Conservation (phyloP, 2,113 vertebrate genomes). For the Desmodus rotundus region DNA sequence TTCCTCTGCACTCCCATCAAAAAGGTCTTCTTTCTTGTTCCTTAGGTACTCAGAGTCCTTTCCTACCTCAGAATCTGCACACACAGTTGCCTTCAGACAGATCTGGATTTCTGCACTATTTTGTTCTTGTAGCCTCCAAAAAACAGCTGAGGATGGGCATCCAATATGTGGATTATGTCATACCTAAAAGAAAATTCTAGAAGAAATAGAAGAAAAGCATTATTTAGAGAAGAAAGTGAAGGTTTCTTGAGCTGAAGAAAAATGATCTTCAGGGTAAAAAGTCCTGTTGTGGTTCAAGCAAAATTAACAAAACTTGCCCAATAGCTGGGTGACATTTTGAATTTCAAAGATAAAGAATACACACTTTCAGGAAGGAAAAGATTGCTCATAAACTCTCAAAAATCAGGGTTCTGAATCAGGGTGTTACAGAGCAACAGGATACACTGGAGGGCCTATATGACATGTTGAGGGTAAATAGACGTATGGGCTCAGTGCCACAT, state of each 20-base stretch:
- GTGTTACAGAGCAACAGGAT: too few relatives aligned
- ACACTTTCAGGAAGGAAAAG: background rate
- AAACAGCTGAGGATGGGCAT: background rate
- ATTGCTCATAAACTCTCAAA: background rate
- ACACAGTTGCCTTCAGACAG: background rate
- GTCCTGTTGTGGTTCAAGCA: background rate
- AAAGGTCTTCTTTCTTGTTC: background rate
- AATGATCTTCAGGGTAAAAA: background rate
- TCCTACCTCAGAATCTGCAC: background rate
- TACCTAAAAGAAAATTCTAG: background rate
- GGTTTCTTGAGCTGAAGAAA: background rate
- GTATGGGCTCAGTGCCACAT: too few relatives aligned
- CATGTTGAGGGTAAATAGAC: too few relatives aligned
- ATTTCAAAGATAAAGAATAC: background rate
- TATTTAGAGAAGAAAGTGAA: background rate
- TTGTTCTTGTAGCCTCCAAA: background rate
- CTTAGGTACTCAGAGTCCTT: background rate
- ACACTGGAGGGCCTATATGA: background rate
- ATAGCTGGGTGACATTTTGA: background rate
- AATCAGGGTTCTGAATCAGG: too few relatives aligned
- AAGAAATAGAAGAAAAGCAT: background rate
- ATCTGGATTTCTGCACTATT: background rate
- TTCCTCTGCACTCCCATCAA: background rate
- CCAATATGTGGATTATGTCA: background rate
- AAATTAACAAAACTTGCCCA: slow-evolving; percentile 1